A percentile compares a stretch with the other conserved stretches of the same genome.
These are phyloP conservation scores for Ellobium chinense DNA, from an alignment of 2,888 invertebrate species.

Conservation along the genomic window DNA sequence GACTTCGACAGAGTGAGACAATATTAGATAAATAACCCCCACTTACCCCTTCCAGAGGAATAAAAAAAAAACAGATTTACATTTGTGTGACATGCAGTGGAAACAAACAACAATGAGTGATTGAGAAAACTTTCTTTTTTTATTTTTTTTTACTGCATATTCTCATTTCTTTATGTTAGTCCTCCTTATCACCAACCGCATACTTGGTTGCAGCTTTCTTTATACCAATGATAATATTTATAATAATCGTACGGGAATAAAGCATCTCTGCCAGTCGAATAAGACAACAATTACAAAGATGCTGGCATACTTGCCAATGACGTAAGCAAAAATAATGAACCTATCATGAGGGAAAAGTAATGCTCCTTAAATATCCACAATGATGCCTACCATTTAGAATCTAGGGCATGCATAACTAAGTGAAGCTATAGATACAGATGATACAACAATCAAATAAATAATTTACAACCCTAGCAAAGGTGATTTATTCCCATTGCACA, in stretches of 20 bases:
- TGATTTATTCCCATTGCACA: conserved; percentile 35
- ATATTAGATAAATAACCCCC: no score
- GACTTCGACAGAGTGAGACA: no score
- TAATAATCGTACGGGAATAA: conserved; percentile 41
- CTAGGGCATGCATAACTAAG: conserved; percentile 47
- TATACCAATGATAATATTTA: conserved; percentile 29
- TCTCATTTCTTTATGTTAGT: conserved; percentile 46
- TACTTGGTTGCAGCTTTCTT: conserved; percentile 37
- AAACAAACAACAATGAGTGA: conserved; percentile 6
- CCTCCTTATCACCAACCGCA: conserved; percentile 44
- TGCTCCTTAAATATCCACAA: conserved; percentile 9
- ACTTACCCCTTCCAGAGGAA: no score
- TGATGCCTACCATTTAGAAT: conserved; percentile 38
- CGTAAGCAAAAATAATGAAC: conserved; percentile 32
- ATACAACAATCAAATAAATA: conserved; percentile 25
- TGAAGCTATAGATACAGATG: conserved; percentile 39
- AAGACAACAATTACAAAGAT: conserved; percentile 31
- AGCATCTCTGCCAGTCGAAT: conserved; percentile 45
- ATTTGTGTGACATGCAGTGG: no score
- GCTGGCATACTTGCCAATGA: conserved; percentile 22
- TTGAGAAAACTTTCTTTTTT: conserved; percentile 43
- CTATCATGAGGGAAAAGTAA: conserved; percentile 14
- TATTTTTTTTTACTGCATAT: conserved; percentile 45
- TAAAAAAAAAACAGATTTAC: no score
- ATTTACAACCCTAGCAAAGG: conserved; percentile 44